phyloP scores from a whole-genome alignment of 2,113 vertebrate species.

The Burhinus oedicnemus region DNA sequence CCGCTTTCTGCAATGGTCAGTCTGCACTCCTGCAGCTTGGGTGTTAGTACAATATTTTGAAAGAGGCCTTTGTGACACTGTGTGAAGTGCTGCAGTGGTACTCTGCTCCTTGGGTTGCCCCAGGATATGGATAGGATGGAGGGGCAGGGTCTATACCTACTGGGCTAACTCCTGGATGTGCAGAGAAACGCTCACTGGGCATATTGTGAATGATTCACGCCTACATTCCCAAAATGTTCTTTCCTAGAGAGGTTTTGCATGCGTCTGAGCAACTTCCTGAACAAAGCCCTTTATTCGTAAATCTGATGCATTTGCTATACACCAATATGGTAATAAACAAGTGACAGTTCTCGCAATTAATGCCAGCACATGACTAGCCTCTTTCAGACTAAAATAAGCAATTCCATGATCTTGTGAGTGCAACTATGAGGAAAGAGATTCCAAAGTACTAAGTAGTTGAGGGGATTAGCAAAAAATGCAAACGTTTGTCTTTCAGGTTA shows the following conservation, averaged over 20 bases:
- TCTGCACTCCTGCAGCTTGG: neutral
- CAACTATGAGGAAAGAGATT: neutral
- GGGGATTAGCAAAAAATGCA: conserved; percentile 20
- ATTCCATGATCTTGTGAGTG: neutral
- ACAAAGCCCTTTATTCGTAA: neutral
- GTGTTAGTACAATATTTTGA: neutral
- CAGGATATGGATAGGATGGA: neutral
- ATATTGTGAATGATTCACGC: neutral
- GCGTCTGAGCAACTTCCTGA: neutral
- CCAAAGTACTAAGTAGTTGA: neutral
- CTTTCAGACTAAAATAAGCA: neutral
- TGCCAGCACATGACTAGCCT: neutral
- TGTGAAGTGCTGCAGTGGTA: neutral
- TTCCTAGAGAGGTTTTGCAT: neutral
- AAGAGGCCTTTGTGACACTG: neutral
- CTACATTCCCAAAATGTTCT: neutral
- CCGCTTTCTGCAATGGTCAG: neutral
- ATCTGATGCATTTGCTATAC: neutral
- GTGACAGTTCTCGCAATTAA: conserved; percentile 4
- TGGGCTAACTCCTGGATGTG: neutral
- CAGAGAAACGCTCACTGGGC: neutral
- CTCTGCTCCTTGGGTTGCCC: neutral
- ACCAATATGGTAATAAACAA: neutral
- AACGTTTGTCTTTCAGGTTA: conserved; percentile 36
- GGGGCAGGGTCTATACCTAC: neutral